Conservation (phyloP, 2,113 vertebrate species). For the Oreamnos americanus region DNA sequence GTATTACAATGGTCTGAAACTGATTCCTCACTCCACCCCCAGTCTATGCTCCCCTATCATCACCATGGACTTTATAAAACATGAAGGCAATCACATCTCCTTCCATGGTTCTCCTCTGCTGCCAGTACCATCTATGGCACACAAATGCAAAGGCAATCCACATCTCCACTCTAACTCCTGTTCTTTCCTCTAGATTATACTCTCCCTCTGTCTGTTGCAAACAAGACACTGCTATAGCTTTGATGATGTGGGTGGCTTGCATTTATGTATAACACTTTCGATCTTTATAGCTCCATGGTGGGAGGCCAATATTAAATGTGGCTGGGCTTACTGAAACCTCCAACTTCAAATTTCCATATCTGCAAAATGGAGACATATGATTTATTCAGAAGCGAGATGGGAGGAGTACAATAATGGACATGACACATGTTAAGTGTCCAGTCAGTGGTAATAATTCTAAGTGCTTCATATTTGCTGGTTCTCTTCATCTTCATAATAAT, state of each 20-base stretch:
- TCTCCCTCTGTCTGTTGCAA: not conserved
- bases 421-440: not conserved
- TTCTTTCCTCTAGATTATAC: not conserved
- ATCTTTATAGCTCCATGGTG: not conserved
- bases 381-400: not conserved
- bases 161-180: not conserved
- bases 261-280: not conserved
- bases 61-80: not conserved
- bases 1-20: not conserved
- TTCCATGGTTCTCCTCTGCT: not conserved
- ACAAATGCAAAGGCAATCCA: not conserved
- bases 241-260: not conserved
- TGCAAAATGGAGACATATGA: not conserved
- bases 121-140: not conserved
- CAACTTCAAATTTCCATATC: not conserved
- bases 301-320: not conserved
- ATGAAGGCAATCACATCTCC: not conserved
- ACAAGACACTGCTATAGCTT: not conserved
- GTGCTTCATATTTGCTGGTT: not conserved
- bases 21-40: no score
- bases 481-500: not conserved
- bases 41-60: not conserved
- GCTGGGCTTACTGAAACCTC: not conserved
- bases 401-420: not conserved
- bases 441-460: not conserved